Evolutionary conservation across 1,140 invertebrate genomes (phyloP), one percentile per base, ranked within the genome.

Genomic region (Heliconius himera): DNA sequence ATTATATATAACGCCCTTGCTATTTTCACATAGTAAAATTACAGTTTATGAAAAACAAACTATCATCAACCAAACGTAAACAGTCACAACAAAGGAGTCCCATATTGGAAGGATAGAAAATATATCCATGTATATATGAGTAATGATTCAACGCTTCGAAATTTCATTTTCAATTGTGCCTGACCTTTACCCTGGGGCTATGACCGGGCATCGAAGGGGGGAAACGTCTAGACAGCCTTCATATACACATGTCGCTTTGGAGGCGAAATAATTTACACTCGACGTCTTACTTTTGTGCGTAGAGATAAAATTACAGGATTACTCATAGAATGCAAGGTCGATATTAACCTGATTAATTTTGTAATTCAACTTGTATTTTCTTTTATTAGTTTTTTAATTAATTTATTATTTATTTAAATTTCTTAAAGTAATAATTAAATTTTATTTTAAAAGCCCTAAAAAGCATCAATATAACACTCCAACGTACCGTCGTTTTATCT

Each of bases 151-250:
- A 83, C 81, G 79, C 82, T 83, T 84, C 26, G 77, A 76, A 84
- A 85, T 85, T 85, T 83, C 80, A 79, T 91, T 91, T 91, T 91
- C 87, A 86, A 88, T 90, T 91, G 83, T 51, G 81, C 72, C 77
- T 79, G 90, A 90, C 91, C 90, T 93, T 93, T 93, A 81, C 89
- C 79, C 90, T 88, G 88, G 90, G 87, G 83, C 87, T 92, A 90
- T 89, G 90, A 92, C 90, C 91, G 90, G 86, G 84, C 85, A 86
- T 87, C 87, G 90, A 89, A 90, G 88, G 82, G 80, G 80, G 77
- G 85, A 80, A 72, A 83, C 81, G 91, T 93, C 92, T 93, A 93
- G 92, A 91, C 90, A 85, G 81, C 80, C 85, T 74, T 78, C 74
- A 82, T 79, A 78, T 73, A 76, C 75, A 77, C 79, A 80, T 80